Evolutionary conservation across 1,140 invertebrate genomes (phyloP).

Genomic region (Laupala kohalensis): DNA sequence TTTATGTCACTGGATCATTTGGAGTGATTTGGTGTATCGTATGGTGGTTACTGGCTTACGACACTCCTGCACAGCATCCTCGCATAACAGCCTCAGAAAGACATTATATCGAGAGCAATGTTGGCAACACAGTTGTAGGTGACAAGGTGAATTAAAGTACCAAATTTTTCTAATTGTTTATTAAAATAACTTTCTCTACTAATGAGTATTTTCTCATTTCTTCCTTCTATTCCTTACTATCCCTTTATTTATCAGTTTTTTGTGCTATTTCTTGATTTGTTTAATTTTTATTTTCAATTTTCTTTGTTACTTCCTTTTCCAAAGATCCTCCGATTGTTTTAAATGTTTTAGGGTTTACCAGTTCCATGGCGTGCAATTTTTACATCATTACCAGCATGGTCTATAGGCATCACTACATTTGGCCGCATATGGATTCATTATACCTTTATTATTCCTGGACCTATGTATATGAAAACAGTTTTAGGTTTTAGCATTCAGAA

Average conservation of each 20-base stretch:
- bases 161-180: background rate
- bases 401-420: conserved; percentile 60
- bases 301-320: background rate
- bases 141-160: conserved; percentile 25
- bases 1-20: conserved; percentile 56
- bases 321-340: background rate
- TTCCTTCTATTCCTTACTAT: background rate
- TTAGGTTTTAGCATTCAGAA: conserved; percentile 52
- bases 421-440: conserved; percentile 61
- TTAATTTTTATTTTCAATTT: conserved; percentile 11
- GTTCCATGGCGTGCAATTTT: conserved; percentile 67
- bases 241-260: background rate
- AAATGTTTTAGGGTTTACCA: conserved; percentile 25
- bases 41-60: conserved; percentile 62
- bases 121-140: conserved; percentile 34
- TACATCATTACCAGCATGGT: conserved; percentile 64
- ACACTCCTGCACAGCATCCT: conserved; percentile 57
- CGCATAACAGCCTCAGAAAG: conserved; percentile 54
- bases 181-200: background rate
- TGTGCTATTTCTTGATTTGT: background rate
- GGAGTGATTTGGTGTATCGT: conserved; percentile 50
- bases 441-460: conserved; percentile 52
- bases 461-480: conserved; percentile 57
- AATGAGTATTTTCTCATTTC: background rate
- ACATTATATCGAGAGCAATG: conserved; percentile 50